Conservation (phyloP, 2,797 vertebrate genomes). For the Oophaga sylvatica region DNA sequence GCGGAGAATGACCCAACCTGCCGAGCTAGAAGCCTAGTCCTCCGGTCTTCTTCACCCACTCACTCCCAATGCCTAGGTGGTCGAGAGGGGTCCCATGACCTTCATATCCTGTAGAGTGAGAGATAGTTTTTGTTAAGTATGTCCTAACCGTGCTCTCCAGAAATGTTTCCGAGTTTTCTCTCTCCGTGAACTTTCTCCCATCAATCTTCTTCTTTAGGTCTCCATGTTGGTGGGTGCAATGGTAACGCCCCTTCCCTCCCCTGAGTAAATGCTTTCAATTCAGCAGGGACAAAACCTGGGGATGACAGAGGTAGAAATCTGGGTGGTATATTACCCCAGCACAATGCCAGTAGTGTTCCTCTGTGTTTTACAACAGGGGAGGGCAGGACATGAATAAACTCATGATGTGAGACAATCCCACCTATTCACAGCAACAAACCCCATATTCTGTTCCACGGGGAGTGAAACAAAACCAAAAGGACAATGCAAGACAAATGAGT, state of each 20-base stretch:
- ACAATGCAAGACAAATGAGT: slow-evolving; percentile 68
- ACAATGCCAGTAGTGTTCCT: slow-evolving; percentile 93
- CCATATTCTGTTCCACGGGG: slow-evolving; percentile 79
- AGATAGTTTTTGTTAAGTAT: slow-evolving; percentile 97
- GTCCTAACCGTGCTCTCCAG: slow-evolving; percentile 79
- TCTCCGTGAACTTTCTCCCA: slow-evolving; percentile 86
- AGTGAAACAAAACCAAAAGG: slow-evolving; percentile 66
- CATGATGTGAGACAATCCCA: slow-evolving; percentile 91
- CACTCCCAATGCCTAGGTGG: slow-evolving; percentile 90
- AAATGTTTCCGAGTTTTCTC: slow-evolving; percentile 80
- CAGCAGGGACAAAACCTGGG: slow-evolving; percentile 74
- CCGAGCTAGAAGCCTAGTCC: background rate
- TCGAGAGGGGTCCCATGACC: slow-evolving; percentile 88
- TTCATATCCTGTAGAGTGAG: slow-evolving; percentile 92
- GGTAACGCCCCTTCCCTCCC: slow-evolving; percentile 80
- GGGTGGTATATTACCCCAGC: slow-evolving; percentile 90
- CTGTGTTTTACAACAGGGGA: slow-evolving; percentile 97
- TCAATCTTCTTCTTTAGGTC: slow-evolving; percentile 96
- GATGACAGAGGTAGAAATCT: slow-evolving; percentile 77
- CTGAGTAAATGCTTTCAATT: slow-evolving; percentile 79
- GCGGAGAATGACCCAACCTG: slow-evolving; percentile 15
- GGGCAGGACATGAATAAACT: slow-evolving; percentile 87
- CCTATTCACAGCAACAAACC: slow-evolving; percentile 89
- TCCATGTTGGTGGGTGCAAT: slow-evolving; percentile 85
- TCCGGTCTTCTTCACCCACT: slow-evolving; percentile 58